phyloP scores from a whole-genome alignment of 2,113 vertebrate species.

The Heterotilapia buettikoferi region DNA sequence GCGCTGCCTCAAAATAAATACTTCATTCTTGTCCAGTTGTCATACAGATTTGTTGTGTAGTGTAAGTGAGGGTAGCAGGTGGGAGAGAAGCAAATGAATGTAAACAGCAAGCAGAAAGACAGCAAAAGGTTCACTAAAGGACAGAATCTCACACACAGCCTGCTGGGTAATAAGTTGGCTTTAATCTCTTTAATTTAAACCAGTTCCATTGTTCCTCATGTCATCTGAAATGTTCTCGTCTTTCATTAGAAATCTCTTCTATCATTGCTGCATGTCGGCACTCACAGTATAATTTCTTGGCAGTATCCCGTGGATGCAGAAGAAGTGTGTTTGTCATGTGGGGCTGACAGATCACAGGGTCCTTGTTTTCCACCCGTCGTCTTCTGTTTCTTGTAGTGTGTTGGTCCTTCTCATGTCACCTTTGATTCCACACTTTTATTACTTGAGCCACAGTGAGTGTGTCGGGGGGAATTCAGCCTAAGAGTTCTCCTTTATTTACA shows the following conservation, averaged over 20 bases:
- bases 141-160: not conserved
- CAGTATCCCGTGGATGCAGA: fast-evolving
- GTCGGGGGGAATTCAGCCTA: fast-evolving
- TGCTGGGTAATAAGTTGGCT: not conserved
- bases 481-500: not conserved
- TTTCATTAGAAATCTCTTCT: not conserved
- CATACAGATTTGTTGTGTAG: not conserved
- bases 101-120: not conserved
- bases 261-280: fast-evolving
- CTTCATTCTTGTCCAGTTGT: fast-evolving
- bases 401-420: not conserved
- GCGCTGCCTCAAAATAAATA: not conserved
- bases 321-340: not conserved
- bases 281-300: fast-evolving
- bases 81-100: not conserved
- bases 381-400: not conserved
- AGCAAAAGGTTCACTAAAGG: not conserved
- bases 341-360: not conserved
- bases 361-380: not conserved
- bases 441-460: not conserved
- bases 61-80: not conserved
- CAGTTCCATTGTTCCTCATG: not conserved
- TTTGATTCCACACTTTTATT: not conserved
- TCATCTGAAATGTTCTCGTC: fast-evolving
- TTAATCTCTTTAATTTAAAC: not conserved